Base-by-base conservation (phyloP, 2,888 invertebrate species). In the Ernsta delagoae region DNA sequence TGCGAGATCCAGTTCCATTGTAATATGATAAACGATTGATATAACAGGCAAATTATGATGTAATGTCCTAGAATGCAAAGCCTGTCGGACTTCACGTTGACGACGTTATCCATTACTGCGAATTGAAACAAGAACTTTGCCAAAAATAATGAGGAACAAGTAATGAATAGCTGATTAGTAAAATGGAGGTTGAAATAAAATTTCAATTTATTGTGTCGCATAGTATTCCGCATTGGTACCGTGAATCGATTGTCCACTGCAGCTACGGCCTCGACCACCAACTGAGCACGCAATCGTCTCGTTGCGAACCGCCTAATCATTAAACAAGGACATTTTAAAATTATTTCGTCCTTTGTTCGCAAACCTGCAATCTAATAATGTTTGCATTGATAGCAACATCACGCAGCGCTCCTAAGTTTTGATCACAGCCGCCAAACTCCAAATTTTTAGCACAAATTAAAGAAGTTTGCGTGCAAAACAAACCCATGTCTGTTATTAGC, bases 231-330 rank as follows among this genome's bases (percentile, higher is more conserved):
- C 88, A 88, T 90, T 86, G 84, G 87, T 90, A 87, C 87, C 76
- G 77, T 83, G 89, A 90, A 91, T 92, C 90, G 89, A 92, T 90
- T 90, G 89, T 86, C 87, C 88, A 85, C 85, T 89, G 89, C 89
- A 86, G 89, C 86, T 84, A 83, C 80, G 86, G 82, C 89, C 87
- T 88, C 90, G 90, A 85, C 90, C 88, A 89, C 89, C 86, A 82
- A 80, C 77, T 75, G 79, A 82, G 86, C 90, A 92, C 88, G 89
- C 90, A 88, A 91, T 86, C 85, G 83, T 85, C 85, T 88, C 83
- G 79, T 85, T 84, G 80, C 77, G 74, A 79, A 79, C 79, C 79
- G 79, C 79, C 79, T 83, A 83, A 83, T 83, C 77, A 81, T 80
- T 80, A 70, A 68, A 79, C 75, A 80, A 81, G 79, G 79, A 79